A percentile compares a stretch with the other conserved stretches of the same genome.
These are phyloP conservation scores for Calliopsis andreniformis DNA, from an alignment of 1,140 invertebrate genomes.

Conservation along the genomic window DNA sequence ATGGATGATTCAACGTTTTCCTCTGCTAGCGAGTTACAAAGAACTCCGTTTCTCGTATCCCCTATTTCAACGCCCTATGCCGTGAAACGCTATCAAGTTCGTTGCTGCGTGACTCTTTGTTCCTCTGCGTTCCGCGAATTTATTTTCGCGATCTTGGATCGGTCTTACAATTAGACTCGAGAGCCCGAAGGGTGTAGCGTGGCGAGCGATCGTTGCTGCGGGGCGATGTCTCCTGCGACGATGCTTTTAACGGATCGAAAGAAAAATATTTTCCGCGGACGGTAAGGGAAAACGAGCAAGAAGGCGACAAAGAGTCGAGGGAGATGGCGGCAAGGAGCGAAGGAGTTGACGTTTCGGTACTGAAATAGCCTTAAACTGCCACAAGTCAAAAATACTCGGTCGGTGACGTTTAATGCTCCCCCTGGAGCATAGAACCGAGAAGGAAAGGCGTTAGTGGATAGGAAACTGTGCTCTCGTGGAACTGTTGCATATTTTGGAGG, in stretches of 20 bases:
- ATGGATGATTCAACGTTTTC: conserved; percentile 10
- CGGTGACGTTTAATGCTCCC: conserved; percentile 41
- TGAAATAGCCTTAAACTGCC: conserved; percentile 61
- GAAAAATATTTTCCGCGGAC: background rate
- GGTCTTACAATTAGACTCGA: conserved; percentile 16
- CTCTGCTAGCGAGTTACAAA: background rate
- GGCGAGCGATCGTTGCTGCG: conserved; percentile 8
- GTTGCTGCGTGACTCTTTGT: conserved; percentile 18
- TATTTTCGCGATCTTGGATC: conserved; percentile 21
- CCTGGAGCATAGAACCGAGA: background rate
- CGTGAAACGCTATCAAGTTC: background rate
- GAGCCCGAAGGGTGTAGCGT: conserved; percentile 6
- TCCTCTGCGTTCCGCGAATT: background rate
- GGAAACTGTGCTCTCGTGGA: conserved; percentile 20
- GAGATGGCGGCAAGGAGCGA: background rate
- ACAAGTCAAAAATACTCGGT: conserved; percentile 61
- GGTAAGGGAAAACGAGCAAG: background rate
- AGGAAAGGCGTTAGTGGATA: conserved; percentile 7
- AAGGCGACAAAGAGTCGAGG: background rate
- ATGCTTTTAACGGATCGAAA: conserved; percentile 3
- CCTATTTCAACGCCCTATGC: background rate
- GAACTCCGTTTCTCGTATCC: conserved; percentile 3
- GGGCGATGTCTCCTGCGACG: background rate
- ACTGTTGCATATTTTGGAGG: background rate
- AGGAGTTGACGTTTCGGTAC: conserved; percentile 52